Percentiles rank a stretch among this genome's conserved stretches.
phyloP scores from a whole-genome alignment of 2,888 invertebrate species.

The Xylophagus ater region DNA sequence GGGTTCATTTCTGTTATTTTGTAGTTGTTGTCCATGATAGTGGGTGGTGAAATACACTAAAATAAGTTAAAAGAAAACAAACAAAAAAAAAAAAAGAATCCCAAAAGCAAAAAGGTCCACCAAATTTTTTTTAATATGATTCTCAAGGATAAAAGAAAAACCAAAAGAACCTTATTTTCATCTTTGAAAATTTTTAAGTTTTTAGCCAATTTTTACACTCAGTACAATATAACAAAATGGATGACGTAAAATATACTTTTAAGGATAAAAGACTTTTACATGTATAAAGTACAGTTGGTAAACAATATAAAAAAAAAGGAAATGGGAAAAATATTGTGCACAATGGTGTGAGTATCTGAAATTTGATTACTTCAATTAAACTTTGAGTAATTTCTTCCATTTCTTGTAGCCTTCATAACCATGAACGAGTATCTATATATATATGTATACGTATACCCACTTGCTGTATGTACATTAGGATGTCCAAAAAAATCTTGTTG shows the following conservation, averaged over 20 bases:
- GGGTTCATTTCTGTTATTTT: no score
- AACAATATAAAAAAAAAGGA: slow-evolving; percentile 2
- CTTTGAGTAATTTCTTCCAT: slow-evolving; percentile 17
- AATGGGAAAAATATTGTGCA: background rate
- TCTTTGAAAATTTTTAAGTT: slow-evolving; percentile 1
- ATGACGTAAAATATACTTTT: no score
- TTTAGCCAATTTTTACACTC: background rate
- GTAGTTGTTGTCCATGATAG: no score
- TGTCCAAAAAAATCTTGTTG: no score
- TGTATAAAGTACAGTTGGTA: no score
- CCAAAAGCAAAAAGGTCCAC: slow-evolving; percentile 6
- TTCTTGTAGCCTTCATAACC: slow-evolving; percentile 4
- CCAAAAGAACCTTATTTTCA: slow-evolving; percentile 10
- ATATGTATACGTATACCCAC: no score
- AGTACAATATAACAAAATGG: background rate
- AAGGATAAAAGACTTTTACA: no score
- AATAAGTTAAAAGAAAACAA: background rate
- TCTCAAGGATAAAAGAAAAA: slow-evolving; percentile 14
- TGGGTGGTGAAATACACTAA: no score
- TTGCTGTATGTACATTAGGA: no score
- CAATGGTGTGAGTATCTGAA: slow-evolving; percentile 4
- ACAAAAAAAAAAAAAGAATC: background rate
- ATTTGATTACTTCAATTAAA: slow-evolving; percentile 19
- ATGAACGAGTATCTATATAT: no score
- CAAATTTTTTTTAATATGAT: slow-evolving; percentile 15